Evolutionary conservation across 1,140 invertebrate species (phyloP).

Genomic region (Neodiprion virginianus): DNA sequence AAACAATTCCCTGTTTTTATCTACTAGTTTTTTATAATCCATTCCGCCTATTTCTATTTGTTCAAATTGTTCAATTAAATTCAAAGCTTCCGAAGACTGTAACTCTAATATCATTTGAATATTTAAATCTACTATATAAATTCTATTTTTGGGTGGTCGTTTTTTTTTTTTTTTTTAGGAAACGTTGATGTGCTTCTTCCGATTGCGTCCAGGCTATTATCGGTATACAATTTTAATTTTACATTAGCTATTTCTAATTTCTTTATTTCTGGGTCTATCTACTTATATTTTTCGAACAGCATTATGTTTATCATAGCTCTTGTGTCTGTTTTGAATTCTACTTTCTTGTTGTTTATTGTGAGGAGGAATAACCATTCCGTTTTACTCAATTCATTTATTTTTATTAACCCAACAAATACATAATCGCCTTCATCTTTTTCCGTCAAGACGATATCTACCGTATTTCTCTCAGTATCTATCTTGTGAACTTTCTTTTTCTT

Average conservation of each 20-base stretch:
- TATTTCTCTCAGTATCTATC: background rate
- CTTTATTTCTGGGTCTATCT: background rate
- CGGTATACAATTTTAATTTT: background rate
- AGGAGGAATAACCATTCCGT: background rate
- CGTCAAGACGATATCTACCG: background rate
- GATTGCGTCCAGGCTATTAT: background rate
- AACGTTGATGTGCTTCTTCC: background rate
- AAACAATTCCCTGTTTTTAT: conserved; percentile 24
- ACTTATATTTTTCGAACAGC: background rate
- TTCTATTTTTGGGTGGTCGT: background rate
- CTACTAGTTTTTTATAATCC: background rate
- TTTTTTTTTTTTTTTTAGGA: background rate
- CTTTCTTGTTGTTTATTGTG: background rate
- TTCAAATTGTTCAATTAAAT: background rate
- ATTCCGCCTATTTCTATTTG: background rate
- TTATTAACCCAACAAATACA: background rate
- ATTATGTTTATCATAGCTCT: background rate
- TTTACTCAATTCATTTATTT: background rate
- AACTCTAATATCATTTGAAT: background rate
- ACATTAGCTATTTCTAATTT: background rate
- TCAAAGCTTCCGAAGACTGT: background rate
- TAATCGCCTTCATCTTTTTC: background rate
- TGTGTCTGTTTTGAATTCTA: background rate
- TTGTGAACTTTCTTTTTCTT: background rate
- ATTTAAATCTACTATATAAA: background rate